These are phyloP conservation scores for Gari tellinella DNA, from an alignment of 2,888 invertebrate genomes.

Conservation along the genomic window DNA sequence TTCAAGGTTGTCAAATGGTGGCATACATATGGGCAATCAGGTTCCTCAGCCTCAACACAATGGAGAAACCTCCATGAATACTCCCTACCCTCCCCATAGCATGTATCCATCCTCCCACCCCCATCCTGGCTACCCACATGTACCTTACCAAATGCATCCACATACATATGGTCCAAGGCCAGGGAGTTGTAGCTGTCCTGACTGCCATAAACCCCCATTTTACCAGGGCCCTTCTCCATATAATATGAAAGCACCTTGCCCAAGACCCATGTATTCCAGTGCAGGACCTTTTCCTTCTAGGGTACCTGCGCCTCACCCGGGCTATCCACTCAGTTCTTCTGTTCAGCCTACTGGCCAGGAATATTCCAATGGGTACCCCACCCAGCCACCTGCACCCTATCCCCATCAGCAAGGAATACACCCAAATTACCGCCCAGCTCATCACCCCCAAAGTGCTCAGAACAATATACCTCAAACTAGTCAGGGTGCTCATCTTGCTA, in stretches of 20 bases:
- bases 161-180: constrained; percentile 23
- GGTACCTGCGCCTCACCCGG: constrained; percentile 16
- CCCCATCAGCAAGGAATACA: constrained; percentile 6
- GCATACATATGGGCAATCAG: too few relatives aligned
- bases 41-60: too few relatives aligned
- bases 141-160: neutral
- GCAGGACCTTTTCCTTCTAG: constrained; percentile 47
- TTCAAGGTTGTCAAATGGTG: too few relatives aligned
- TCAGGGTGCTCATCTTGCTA: too few relatives aligned
- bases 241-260: neutral
- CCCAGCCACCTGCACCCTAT: constrained; percentile 12
- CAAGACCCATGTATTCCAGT: constrained; percentile 34
- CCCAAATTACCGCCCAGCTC: too few relatives aligned
- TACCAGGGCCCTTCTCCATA: too few relatives aligned
- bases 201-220: constrained; percentile 40
- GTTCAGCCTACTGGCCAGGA: neutral
- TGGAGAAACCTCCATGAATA: neutral
- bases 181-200: constrained; percentile 44
- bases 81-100: neutral
- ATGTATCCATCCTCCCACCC: neutral
- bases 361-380: constrained; percentile 5
- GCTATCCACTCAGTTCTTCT: constrained; percentile 15
- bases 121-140: constrained; percentile 14
- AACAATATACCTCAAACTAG: too few relatives aligned
- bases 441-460: too few relatives aligned